Conservation (phyloP, 2,113 vertebrate species). For the Saimiri boliviensis region DNA sequence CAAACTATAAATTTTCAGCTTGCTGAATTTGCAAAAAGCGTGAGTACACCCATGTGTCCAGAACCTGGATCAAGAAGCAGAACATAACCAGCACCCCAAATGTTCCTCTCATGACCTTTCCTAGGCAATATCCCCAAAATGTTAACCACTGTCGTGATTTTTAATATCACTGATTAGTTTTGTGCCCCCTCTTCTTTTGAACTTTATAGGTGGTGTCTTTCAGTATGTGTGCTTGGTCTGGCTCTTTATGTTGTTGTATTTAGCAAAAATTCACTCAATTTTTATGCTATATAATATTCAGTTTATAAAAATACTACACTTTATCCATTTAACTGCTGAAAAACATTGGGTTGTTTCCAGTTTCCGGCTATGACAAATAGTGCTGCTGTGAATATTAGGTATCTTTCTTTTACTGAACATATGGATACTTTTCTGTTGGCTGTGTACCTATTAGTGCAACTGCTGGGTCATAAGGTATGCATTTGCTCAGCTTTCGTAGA, state of each 20-base stretch:
- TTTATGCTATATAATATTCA: background rate
- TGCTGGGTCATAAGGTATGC: background rate
- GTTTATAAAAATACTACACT: background rate
- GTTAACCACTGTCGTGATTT: background rate
- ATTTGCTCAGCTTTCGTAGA: background rate
- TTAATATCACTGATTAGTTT: background rate
- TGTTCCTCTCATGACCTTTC: background rate
- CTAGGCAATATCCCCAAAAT: background rate
- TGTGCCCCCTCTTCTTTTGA: background rate
- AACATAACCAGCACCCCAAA: background rate
- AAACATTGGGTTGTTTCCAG: background rate
- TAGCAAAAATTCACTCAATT: background rate
- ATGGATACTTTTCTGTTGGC: background rate
- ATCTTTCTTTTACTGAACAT: background rate
- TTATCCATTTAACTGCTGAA: background rate
- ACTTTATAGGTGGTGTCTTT: background rate
- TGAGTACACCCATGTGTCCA: background rate
- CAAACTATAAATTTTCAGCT: background rate
- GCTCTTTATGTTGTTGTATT: background rate
- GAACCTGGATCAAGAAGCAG: background rate
- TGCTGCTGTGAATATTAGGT: background rate
- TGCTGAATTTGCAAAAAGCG: background rate
- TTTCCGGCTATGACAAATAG: background rate
- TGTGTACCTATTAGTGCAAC: background rate
- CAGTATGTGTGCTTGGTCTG: background rate